These are phyloP conservation scores for Drosophila sp. DNA, from an alignment of 1,140 invertebrate species.

Conservation along the genomic window DNA sequence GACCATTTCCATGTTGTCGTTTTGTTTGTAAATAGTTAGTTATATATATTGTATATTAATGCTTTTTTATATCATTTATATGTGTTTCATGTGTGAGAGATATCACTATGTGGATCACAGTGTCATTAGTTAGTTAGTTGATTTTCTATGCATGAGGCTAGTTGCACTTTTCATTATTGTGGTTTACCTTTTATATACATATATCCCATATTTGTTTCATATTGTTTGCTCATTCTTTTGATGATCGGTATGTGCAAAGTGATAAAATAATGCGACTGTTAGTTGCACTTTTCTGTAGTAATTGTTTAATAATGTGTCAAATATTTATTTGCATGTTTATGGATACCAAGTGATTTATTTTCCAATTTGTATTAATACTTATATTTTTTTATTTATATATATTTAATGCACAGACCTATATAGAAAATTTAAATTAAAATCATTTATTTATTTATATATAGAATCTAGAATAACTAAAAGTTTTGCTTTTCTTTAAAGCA, in stretches of 20 bases:
- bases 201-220: conserved; percentile 1
- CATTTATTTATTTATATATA: no score
- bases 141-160: conserved; percentile 23
- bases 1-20: conserved; percentile 64
- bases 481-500: no score
- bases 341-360: no score
- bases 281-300: conserved; percentile 32
- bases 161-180: conserved; percentile 33
- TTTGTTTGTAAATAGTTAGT: conserved; percentile 41
- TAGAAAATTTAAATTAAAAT: no score
- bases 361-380: no score
- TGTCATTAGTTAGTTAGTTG: conserved; percentile 33
- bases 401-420: no score
- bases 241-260: neutral
- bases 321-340: neutral
- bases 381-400: no score
- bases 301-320: conserved; percentile 13
- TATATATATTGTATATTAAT: no score
- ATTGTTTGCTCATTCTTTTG: conserved; percentile 1
- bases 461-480: no score
- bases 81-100: conserved; percentile 16
- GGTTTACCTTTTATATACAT: conserved; percentile 8
- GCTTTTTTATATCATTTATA: neutral
- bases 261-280: conserved; percentile 34
- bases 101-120: conserved; percentile 35